phyloP scores from a whole-genome alignment of 2,888 invertebrate genomes.

The Cantharis rufa region DNA sequence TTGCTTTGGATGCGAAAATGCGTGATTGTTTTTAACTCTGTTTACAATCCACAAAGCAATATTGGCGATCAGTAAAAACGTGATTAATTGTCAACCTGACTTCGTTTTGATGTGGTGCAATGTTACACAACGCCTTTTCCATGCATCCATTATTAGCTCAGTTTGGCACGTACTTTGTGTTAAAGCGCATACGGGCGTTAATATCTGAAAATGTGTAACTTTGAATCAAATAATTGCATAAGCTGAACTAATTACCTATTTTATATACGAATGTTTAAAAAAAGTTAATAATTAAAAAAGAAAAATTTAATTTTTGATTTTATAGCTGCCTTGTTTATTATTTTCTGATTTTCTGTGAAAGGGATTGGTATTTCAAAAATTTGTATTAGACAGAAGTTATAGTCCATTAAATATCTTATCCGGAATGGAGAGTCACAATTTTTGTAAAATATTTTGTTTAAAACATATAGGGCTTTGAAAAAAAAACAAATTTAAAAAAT shows the following conservation, averaged over 20 bases:
- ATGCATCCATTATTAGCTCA: slow-evolving; percentile 71
- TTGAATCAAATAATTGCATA: background rate
- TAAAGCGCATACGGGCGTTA: slow-evolving; percentile 72
- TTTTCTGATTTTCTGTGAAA: too few relatives aligned
- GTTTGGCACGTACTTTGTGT: slow-evolving; percentile 79
- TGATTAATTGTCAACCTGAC: slow-evolving; percentile 81
- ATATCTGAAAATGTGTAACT: slow-evolving; percentile 53
- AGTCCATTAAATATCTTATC: too few relatives aligned
- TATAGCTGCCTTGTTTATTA: too few relatives aligned
- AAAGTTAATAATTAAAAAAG: too few relatives aligned
- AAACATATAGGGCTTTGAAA: too few relatives aligned
- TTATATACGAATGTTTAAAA: background rate
- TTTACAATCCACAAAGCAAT: slow-evolving; percentile 84
- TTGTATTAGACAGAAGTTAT: too few relatives aligned
- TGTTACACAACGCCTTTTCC: slow-evolving; percentile 73
- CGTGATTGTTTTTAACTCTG: slow-evolving; percentile 65
- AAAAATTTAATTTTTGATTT: too few relatives aligned
- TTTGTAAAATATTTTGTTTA: too few relatives aligned
- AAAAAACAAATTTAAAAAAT: too few relatives aligned
- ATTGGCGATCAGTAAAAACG: slow-evolving; percentile 77
- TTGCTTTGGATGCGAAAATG: too few relatives aligned
- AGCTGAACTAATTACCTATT: background rate
- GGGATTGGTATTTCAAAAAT: too few relatives aligned
- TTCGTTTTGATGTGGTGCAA: slow-evolving; percentile 70
- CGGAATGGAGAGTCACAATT: too few relatives aligned